These are phyloP conservation scores for Tragulus kanchil DNA, from an alignment of 2,113 vertebrate species.

Conservation along the genomic window DNA sequence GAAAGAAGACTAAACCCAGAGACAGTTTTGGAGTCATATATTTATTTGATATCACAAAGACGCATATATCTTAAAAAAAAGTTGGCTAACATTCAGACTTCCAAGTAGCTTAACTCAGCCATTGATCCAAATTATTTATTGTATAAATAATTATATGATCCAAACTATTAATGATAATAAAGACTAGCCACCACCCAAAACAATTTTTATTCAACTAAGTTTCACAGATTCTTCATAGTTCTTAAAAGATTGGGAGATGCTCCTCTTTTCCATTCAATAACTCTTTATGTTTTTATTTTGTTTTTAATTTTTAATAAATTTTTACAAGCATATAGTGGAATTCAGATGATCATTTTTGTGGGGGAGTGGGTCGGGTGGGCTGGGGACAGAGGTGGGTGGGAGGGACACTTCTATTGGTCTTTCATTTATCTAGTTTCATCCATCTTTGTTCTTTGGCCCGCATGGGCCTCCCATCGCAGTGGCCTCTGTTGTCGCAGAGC, in stretches of 20 bases:
- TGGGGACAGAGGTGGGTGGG: too few relatives aligned
- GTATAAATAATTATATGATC: background rate
- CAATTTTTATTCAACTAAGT: background rate
- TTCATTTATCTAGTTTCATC: too few relatives aligned
- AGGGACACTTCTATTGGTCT: too few relatives aligned
- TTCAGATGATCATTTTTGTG: too few relatives aligned
- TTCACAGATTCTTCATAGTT: background rate
- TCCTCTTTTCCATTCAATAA: slow-evolving; percentile 22
- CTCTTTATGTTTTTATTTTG: background rate
- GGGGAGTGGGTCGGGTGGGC: too few relatives aligned
- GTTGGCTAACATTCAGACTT: slow-evolving; percentile 15
- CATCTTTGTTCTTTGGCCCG: too few relatives aligned
- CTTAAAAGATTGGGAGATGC: background rate
- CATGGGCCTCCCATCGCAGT: too few relatives aligned
- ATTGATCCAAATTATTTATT: slow-evolving; percentile 24
- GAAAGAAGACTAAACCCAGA: background rate
- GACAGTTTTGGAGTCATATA: background rate
- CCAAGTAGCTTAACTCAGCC: background rate
- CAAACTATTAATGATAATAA: background rate
- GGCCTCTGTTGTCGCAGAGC: too few relatives aligned
- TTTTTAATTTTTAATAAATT: slow-evolving; percentile 1
- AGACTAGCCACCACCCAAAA: background rate
- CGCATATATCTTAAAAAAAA: background rate
- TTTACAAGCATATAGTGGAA: background rate
- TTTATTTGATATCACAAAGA: slow-evolving; percentile 40